A percentile compares a stretch with the other conserved stretches of the same genome.
These are phyloP conservation scores for Simalia tracyae DNA, from an alignment of 2,797 vertebrate species.

Conservation along the genomic window DNA sequence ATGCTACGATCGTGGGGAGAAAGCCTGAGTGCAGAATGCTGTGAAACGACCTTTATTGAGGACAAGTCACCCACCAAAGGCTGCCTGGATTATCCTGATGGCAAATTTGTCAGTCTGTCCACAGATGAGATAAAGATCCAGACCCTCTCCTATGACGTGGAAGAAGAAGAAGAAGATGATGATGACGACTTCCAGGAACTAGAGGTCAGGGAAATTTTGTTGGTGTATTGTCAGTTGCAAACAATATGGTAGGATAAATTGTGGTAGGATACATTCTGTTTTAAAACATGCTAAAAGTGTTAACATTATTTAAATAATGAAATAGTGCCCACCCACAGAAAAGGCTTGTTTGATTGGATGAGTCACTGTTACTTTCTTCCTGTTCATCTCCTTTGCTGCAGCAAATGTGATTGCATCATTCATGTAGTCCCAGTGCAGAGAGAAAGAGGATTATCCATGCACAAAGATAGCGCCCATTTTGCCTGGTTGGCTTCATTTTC, in stretches of 20 bases:
- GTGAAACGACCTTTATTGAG: slow-evolving; percentile 93
- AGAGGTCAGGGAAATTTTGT: slow-evolving; percentile 78
- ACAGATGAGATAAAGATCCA: slow-evolving; percentile 86
- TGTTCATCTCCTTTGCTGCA: background rate
- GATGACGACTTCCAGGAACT: slow-evolving; percentile 92
- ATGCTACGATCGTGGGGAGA: slow-evolving; percentile 83
- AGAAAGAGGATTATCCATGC: background rate
- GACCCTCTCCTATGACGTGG: slow-evolving; percentile 88
- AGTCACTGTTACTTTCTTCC: background rate
- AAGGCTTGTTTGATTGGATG: background rate
- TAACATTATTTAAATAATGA: background rate
- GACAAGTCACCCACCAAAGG: slow-evolving; percentile 80
- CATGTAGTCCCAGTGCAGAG: background rate
- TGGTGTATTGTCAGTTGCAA: background rate
- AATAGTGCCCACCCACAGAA: background rate
- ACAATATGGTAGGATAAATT: background rate
- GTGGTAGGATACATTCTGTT: background rate
- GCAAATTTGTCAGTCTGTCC: slow-evolving; percentile 84
- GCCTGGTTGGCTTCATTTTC: background rate
- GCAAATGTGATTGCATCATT: background rate
- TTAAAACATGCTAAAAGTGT: background rate
- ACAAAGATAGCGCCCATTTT: background rate
- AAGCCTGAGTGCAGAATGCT: slow-evolving; percentile 78
- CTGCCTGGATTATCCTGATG: slow-evolving; percentile 79
- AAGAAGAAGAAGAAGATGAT: slow-evolving; percentile 84